phyloP scores from a whole-genome alignment of 2,888 invertebrate species.

The Hypena proboscidalis region DNA sequence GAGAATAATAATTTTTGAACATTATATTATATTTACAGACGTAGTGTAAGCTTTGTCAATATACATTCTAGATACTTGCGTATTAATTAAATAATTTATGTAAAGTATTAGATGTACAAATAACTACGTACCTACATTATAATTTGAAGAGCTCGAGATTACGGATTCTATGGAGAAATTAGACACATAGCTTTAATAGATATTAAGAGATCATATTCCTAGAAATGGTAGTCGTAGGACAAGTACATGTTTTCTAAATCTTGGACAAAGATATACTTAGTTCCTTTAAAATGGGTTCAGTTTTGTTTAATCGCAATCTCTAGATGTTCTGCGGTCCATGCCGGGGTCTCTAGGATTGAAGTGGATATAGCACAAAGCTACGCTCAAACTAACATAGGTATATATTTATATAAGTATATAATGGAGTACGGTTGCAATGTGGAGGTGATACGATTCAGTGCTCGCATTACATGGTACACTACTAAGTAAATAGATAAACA shows the following conservation, averaged over 20 bases:
- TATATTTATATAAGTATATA: slow-evolving; percentile 41
- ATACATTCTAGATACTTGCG: slow-evolving; percentile 35
- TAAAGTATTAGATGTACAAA: slow-evolving; percentile 17
- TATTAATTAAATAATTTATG: slow-evolving; percentile 32
- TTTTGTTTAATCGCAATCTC: slow-evolving; percentile 24
- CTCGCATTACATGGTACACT: neutral
- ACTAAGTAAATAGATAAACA: no score
- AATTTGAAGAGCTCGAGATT: slow-evolving; percentile 23
- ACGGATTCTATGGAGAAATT: slow-evolving; percentile 53
- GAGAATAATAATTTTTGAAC: slow-evolving; percentile 55
- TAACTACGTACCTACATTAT: slow-evolving; percentile 10
- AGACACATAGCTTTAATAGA: slow-evolving; percentile 82
- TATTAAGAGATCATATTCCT: slow-evolving; percentile 52
- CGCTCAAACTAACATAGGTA: slow-evolving; percentile 62
- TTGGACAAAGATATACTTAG: slow-evolving; percentile 33
- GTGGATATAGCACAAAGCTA: slow-evolving; percentile 54
- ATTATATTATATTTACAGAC: slow-evolving; percentile 52
- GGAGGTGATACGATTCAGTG: slow-evolving; percentile 21
- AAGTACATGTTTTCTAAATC: slow-evolving; percentile 42
- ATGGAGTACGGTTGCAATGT: slow-evolving; percentile 27
- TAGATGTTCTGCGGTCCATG: slow-evolving; percentile 27
- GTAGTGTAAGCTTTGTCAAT: slow-evolving; percentile 42
- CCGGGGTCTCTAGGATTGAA: slow-evolving; percentile 24
- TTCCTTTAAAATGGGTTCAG: slow-evolving; percentile 31
- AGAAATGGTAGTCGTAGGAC: slow-evolving; percentile 43